Base-by-base conservation (phyloP, 2,888 invertebrate species). In the Volucella inflata region DNA sequence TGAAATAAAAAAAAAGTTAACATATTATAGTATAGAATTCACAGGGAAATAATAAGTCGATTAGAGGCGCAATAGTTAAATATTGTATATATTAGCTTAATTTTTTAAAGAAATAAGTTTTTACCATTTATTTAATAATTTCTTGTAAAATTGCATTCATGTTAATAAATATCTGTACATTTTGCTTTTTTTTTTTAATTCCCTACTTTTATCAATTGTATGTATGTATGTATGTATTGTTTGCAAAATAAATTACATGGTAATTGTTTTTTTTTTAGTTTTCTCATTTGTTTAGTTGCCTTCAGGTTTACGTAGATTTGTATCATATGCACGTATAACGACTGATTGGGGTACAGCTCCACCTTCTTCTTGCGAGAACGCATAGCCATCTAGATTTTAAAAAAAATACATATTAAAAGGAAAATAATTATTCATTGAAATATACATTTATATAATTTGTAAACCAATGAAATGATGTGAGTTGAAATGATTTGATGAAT, bases 281-380 rank as follows among this genome's bases (percentile, higher is more conserved):
- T 48, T 30, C 51, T 12, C 57, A 55, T 10, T 40, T 36, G 16
- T 53, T 87, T 90, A 92, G 87, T 92, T 92, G 92, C 95, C 96
- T 91, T 94, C 95, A 89, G 95, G 95, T 92, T 97, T 95, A 92
- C 96, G 97, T 92, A 95, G 94, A 91, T 96, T 97, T 89, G 98
- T 98, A 94, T 99, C 97, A 95, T 99, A 99, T 68, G 97, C 97
- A 91, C 99, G 95, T 92, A 99, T 98, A 91, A 99, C 95, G 91
- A 97, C 97, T 88, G 98, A 96, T 93, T 99, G 97, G 67, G 97
- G 96, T 87, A 99, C 97, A 89, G 96, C 97, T 88, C 98, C 98
- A 91, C 98, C 97, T 93, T 99, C 99, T 93, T 99, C 99, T 95
- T 99, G 99, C 55, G 99, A 99, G 94, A 99, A 99, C 88, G 99